Evolutionary conservation across 2,888 invertebrate species (phyloP).

Genomic region (Caenorhabditis wallacei): DNA sequence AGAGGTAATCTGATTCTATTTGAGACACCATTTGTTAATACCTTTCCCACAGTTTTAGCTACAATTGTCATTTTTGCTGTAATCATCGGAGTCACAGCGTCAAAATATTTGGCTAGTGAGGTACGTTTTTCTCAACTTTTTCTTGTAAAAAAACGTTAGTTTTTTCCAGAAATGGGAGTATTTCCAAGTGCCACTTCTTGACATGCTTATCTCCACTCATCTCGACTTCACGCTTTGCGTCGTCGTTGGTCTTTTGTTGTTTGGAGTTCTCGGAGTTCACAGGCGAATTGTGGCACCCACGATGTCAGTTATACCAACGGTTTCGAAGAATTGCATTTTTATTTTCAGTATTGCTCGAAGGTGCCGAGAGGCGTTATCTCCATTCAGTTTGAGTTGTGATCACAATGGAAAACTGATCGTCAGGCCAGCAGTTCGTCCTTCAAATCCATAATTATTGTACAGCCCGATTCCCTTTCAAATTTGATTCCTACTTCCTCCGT

Average conservation of each 20-base stretch:
- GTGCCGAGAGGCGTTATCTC: conserved; percentile 79
- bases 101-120: conserved; percentile 47
- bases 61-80: conserved; percentile 55
- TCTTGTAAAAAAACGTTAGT: neutral
- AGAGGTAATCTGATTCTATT: conserved; percentile 67
- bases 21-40: neutral
- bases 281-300: conserved; percentile 96
- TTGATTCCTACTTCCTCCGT: conserved; percentile 21
- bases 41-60: conserved; percentile 42
- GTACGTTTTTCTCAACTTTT: neutral
- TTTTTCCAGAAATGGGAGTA: conserved; percentile 25
- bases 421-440: conserved; percentile 67
- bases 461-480: conserved; percentile 4
- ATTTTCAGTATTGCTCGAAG: conserved; percentile 80
- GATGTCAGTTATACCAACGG: conserved; percentile 85
- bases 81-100: conserved; percentile 53
- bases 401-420: conserved; percentile 77
- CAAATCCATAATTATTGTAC: conserved; percentile 29
- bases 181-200: conserved; percentile 16
- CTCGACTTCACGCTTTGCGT: conserved; percentile 56
- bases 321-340: too few species aligned
- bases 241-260: conserved; percentile 85
- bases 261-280: conserved; percentile 92
- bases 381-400: conserved; percentile 82
- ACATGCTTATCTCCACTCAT: conserved; percentile 47